Percentiles rank a stretch among this genome's conserved stretches.
Evolutionary conservation across 2,797 vertebrate species (phyloP).

Genomic region (Thaleichthys pacificus): DNA sequence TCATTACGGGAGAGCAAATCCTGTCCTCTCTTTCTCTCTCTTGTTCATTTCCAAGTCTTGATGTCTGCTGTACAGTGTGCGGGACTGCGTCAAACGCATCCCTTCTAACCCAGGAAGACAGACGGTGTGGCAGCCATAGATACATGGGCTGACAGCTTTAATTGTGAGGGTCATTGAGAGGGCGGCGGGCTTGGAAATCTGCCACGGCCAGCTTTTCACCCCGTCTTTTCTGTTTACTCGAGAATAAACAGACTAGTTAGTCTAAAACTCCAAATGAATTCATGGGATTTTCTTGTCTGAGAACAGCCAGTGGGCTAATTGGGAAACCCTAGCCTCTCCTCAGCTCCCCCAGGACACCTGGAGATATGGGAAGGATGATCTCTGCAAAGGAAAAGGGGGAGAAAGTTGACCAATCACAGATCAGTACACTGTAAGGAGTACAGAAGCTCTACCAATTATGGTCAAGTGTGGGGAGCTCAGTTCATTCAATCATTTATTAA

Average conservation of each 20-base stretch:
- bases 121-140: slow-evolving; percentile 30
- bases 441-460: too few species aligned
- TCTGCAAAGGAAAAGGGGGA: neutral
- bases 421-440: neutral
- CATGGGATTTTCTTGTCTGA: slow-evolving; percentile 22
- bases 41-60: slow-evolving; percentile 48
- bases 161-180: slow-evolving; percentile 35
- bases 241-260: neutral
- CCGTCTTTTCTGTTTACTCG: neutral
- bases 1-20: neutral
- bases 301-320: slow-evolving; percentile 40
- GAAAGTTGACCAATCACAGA: neutral
- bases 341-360: neutral
- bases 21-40: neutral
- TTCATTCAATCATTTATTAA: too few species aligned
- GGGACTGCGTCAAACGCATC: slow-evolving; percentile 48
- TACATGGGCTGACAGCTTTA: slow-evolving; percentile 33
- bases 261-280: slow-evolving; percentile 39
- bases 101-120: slow-evolving; percentile 46
- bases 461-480: too few species aligned
- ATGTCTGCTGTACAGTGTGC: slow-evolving; percentile 35
- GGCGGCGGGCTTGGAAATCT: neutral
- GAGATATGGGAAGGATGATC: neutral
- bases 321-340: slow-evolving; percentile 27
- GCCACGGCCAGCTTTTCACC: too few species aligned